Evolutionary conservation across 2,797 vertebrate species (phyloP), one percentile per base, ranked within the genome.

Genomic region (Poecilia velifera): DNA sequence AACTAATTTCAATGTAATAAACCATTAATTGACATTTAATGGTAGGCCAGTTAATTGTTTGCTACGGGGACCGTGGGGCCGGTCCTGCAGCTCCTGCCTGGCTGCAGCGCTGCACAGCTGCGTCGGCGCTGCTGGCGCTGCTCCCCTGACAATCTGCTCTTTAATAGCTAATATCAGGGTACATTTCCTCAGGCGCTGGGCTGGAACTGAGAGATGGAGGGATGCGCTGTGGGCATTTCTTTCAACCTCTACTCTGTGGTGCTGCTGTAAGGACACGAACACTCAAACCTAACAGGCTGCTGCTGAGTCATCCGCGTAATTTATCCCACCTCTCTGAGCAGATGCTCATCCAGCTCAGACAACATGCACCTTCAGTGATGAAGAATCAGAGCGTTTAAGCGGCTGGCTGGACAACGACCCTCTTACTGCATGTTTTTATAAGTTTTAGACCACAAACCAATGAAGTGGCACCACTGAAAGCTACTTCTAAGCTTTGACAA

Each of bases 111-210:
- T 86, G 89, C 94, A 87, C 90, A 94, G 93, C 94, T 95, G 91
- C 93, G 91, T 93, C 93, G 93, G 93, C 49, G 90, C 94, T 92
- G 91, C 94, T 92, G 91, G 93, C 93, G 93, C 93, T 47, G 83
- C 91, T 93, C 94, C 93, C 94, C 90, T 94, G 95, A 95, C 95
- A 95, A 94, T 95, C 95, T 95, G 95, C 95, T 95, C 95, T 95
- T 95, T 95, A 95, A 95, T 96, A 94, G 95, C 95, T 96, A 95
- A 96, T 96, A 96, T 95, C 95, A 96, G 95, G 95, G 83, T 96
- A 96, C 95, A 96, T 95, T 96, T 96, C 95, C 95, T 96, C 91
- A 78, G 79, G 94, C 94, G 78, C 89, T 95, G 94, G 91, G 93
- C 91, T 92, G 94, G 95, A 96, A 95, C 94, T 89, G 93, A 93